phyloP scores from a whole-genome alignment of 2,113 vertebrate species.

The Engystomops pustulosus region DNA sequence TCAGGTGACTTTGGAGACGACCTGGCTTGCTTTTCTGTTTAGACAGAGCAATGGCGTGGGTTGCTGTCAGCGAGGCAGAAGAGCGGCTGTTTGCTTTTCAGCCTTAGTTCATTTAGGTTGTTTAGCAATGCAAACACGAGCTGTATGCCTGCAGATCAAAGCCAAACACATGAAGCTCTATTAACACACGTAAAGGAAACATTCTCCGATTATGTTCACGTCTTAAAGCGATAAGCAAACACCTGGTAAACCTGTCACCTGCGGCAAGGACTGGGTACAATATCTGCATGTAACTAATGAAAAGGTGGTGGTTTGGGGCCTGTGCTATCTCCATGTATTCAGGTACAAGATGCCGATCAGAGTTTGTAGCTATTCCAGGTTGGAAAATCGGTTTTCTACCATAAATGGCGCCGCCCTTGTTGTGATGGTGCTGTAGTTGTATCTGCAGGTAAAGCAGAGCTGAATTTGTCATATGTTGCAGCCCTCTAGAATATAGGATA shows the following conservation, averaged over 20 bases:
- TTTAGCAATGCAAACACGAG: conserved; percentile 39
- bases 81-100: conserved; percentile 30
- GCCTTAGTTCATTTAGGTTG: conserved; percentile 18
- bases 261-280: neutral
- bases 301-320: too few species aligned
- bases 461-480: neutral
- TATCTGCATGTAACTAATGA: neutral
- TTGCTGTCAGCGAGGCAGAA: neutral
- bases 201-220: neutral
- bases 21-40: neutral
- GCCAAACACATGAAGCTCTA: conserved; percentile 20
- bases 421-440: neutral
- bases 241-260: neutral
- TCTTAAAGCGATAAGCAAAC: neutral
- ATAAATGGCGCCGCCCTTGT: too few species aligned
- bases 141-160: conserved; percentile 35
- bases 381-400: too few species aligned
- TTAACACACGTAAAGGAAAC: conserved; percentile 24
- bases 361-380: too few species aligned
- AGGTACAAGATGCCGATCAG: too few species aligned
- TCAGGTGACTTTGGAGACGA: neutral
- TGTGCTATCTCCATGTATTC: too few species aligned
- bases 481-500: too few species aligned
- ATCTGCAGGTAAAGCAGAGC: neutral
- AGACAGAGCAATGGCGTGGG: neutral